A percentile compares a stretch with the other conserved stretches of the same genome.
These are phyloP conservation scores for Hippocampus mohnikei DNA, from an alignment of 2,113 vertebrate genomes.

Conservation along the genomic window DNA sequence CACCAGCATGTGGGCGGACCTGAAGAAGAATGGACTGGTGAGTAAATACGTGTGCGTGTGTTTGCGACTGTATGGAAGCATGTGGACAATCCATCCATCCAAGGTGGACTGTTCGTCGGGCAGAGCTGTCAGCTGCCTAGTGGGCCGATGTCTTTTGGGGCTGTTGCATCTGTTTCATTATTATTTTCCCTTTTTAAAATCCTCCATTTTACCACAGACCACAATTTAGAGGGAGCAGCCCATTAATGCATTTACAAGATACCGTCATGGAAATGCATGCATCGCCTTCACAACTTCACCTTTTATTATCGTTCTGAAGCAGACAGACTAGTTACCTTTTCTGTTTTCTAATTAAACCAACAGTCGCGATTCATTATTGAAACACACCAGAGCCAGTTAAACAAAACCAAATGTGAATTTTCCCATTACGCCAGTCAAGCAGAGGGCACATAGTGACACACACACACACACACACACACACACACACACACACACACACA, in stretches of 20 bases:
- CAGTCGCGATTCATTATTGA: background rate
- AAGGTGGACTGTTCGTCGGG: no score
- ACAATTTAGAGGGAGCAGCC: no score
- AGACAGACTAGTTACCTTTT: background rate
- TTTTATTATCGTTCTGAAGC: background rate
- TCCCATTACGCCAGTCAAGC: background rate
- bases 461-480: background rate
- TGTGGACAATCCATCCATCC: background rate
- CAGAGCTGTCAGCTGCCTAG: no score
- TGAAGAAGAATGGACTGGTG: constrained; percentile 94
- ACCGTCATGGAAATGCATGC: no score
- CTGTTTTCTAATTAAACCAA: background rate
- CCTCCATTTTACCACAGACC: no score
- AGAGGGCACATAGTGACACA: background rate
- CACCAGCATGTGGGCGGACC: constrained; percentile 95
- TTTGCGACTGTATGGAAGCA: background rate
- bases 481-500: background rate
- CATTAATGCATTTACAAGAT: no score
- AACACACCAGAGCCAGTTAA: background rate
- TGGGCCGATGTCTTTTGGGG: no score
- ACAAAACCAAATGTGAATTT: background rate
- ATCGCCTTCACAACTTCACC: no score
- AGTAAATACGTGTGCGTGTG: constrained; percentile 41
- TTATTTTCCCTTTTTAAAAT: no score
- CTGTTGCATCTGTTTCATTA: no score